Evolutionary conservation across 2,113 vertebrate species (phyloP).

Genomic region (Atrichornis clamosus): DNA sequence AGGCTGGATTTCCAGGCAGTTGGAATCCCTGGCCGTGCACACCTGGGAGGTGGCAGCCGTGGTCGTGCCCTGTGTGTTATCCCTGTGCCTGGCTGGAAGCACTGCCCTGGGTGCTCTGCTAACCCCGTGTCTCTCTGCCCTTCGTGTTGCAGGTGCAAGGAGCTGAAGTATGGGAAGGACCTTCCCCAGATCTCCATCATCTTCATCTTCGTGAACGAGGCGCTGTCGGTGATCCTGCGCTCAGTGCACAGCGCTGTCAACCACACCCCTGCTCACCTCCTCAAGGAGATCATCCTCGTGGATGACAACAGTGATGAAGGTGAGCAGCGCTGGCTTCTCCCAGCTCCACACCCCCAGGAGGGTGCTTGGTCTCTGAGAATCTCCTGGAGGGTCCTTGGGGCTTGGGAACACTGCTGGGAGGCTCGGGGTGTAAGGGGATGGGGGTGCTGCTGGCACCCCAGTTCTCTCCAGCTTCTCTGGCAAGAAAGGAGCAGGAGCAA

Average conservation of each 20-base stretch:
- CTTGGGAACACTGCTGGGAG: background rate
- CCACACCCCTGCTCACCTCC: conserved; percentile 89
- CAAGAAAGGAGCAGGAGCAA: background rate
- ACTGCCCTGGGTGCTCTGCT: background rate
- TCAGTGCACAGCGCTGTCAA: conserved; percentile 94
- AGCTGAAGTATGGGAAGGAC: conserved; percentile 84
- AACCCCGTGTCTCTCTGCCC: background rate
- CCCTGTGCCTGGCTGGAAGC: accelerated
- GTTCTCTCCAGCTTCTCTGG: background rate
- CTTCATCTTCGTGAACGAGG: conserved; percentile 98
- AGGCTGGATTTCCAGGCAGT: background rate
- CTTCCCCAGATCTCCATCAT: conserved; percentile 96
- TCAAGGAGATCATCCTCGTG: conserved; percentile 97
- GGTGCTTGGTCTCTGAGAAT: background rate
- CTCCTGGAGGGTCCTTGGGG: background rate
- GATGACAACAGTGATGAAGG: conserved; percentile 97
- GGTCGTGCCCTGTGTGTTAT: accelerated
- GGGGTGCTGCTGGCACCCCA: background rate
- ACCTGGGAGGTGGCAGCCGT: background rate
- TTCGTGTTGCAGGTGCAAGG: conserved; percentile 81
- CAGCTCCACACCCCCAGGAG: background rate
- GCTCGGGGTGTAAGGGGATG: accelerated
- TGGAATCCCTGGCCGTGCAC: background rate
- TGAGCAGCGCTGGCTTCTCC: background rate
- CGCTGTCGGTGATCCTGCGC: conserved; percentile 93